phyloP scores from a whole-genome alignment of 1,140 invertebrate genomes.

The Ostrea edulis region DNA sequence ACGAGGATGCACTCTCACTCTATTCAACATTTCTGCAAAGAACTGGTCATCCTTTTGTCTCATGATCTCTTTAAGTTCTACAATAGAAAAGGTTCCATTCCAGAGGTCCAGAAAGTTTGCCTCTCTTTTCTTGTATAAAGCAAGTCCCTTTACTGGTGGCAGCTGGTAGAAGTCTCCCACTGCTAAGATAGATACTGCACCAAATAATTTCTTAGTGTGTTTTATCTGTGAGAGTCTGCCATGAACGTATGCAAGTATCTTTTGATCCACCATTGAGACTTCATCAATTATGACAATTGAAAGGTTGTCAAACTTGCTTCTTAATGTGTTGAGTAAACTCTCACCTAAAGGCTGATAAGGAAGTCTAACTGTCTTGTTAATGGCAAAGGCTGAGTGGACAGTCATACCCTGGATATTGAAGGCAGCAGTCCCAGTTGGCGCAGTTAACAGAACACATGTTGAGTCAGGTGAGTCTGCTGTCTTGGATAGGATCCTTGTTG shows the following conservation, averaged over 20 bases:
- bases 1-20: slow-evolving; percentile 37
- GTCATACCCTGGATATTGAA: slow-evolving; percentile 49
- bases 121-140: slow-evolving; percentile 6
- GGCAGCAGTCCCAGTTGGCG: slow-evolving; percentile 48
- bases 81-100: slow-evolving; percentile 34
- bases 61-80: slow-evolving; percentile 48
- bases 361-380: slow-evolving; percentile 21
- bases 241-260: slow-evolving; percentile 47
- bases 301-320: slow-evolving; percentile 33
- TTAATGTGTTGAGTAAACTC: slow-evolving; percentile 36
- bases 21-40: slow-evolving; percentile 51
- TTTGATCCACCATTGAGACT: slow-evolving; percentile 54
- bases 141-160: slow-evolving; percentile 42
- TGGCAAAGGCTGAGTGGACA: slow-evolving; percentile 45
- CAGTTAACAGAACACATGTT: slow-evolving; percentile 42
- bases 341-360: slow-evolving; percentile 45
- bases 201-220: slow-evolving; percentile 15
- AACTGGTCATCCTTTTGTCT: slow-evolving; percentile 53
- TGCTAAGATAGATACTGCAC: not conserved
- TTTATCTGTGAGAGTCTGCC: slow-evolving; percentile 38
- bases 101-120: slow-evolving; percentile 37
- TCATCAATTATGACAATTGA: slow-evolving; percentile 53
- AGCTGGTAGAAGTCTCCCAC: slow-evolving; percentile 53
- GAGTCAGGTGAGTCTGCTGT: slow-evolving; percentile 23
- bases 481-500: slow-evolving; percentile 47